A percentile compares a stretch with the other conserved stretches of the same genome.
phyloP scores from a whole-genome alignment of 2,113 vertebrate species.

The Riparia riparia region DNA sequence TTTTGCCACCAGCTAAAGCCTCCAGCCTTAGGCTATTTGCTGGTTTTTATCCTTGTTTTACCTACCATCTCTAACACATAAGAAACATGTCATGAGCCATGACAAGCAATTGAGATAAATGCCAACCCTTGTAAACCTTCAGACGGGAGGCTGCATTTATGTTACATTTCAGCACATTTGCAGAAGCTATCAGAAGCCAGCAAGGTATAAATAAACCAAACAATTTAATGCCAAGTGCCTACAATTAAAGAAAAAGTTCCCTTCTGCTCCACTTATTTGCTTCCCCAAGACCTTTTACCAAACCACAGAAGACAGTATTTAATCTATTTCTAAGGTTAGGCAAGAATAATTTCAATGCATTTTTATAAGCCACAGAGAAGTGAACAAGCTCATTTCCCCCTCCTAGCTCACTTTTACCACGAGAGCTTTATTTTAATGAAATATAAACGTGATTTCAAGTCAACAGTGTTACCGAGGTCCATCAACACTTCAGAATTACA shows the following conservation, averaged over 20 bases:
- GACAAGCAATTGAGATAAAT: slow-evolving; percentile 33
- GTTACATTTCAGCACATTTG: background rate
- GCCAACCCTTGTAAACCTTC: slow-evolving; percentile 6
- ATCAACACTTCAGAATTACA: background rate
- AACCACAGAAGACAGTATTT: background rate
- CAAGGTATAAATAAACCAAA: background rate
- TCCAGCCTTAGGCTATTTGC: slow-evolving; percentile 36
- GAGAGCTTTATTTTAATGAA: slow-evolving; percentile 16
- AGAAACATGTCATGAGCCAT: slow-evolving; percentile 8
- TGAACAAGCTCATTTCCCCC: background rate
- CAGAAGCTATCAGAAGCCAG: background rate
- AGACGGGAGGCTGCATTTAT: background rate
- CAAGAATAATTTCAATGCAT: background rate
- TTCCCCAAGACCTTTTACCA: background rate
- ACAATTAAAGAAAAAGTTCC: background rate
- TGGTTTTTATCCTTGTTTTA: slow-evolving; percentile 30
- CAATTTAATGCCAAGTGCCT: background rate
- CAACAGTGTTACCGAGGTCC: background rate
- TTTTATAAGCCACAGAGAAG: slow-evolving; percentile 7
- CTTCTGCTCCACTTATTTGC: background rate
- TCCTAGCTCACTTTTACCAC: background rate
- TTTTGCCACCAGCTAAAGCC: background rate
- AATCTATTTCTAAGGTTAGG: slow-evolving; percentile 31
- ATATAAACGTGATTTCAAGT: background rate
- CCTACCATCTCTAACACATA: background rate